These are phyloP conservation scores for Pardosa pseudoannulata DNA, from an alignment of 2,888 invertebrate species.

Conservation along the genomic window DNA sequence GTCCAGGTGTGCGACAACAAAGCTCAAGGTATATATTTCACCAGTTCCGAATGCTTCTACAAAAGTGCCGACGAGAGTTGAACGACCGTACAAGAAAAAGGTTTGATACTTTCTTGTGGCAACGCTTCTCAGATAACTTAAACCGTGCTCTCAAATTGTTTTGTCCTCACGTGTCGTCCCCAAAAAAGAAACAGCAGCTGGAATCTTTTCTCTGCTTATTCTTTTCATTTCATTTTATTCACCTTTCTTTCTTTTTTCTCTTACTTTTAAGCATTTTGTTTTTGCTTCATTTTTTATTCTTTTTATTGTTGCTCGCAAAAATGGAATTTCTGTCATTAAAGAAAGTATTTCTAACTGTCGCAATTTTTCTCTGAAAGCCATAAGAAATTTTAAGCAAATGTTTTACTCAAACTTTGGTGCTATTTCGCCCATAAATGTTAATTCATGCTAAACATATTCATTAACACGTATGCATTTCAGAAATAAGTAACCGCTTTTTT, in stretches of 20 bases:
- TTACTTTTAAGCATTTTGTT: no score
- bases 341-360: no score
- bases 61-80: constrained; percentile 1
- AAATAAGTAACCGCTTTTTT: no score
- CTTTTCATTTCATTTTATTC: background rate
- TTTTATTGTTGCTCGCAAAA: no score
- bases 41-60: background rate
- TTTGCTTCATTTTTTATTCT: no score
- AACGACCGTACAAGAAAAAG: background rate
- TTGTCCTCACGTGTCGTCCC: background rate
- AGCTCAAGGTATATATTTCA: background rate
- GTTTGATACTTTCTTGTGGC: background rate
- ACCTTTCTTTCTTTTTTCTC: background rate
- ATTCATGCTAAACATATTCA: no score
- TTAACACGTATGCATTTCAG: no score
- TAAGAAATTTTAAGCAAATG: no score
- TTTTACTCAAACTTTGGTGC: no score
- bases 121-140: constrained; percentile 1
- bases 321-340: no score
- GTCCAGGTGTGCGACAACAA: background rate
- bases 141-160: background rate
- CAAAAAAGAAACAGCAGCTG: constrained; percentile 1
- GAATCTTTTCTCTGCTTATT: background rate
- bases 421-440: no score
- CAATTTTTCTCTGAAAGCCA: no score